Percentiles rank a stretch among this genome's conserved stretches.
These are phyloP conservation scores for Pontoporia blainvillei DNA, from an alignment of 2,113 vertebrate species.

Conservation along the genomic window DNA sequence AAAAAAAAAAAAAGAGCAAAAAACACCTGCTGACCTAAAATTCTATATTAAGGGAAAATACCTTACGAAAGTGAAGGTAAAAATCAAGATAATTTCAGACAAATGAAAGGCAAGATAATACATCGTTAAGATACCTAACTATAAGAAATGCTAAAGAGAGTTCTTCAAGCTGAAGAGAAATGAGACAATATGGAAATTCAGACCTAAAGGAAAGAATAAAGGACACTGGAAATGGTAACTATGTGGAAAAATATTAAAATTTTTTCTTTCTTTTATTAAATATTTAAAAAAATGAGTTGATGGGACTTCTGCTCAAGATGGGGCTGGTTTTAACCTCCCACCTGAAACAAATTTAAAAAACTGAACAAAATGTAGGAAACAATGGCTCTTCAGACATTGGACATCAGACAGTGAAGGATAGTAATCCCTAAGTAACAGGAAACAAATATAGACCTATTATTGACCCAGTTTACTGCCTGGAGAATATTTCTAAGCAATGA, in stretches of 20 bases:
- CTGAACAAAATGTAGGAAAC: neutral
- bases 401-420: neutral
- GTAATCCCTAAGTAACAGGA: neutral
- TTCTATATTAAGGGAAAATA: neutral
- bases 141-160: neutral
- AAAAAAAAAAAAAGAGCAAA: neutral
- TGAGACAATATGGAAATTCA: neutral
- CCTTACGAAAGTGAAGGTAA: neutral
- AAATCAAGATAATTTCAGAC: constrained; percentile 9
- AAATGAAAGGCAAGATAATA: neutral
- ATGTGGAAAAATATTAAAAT: neutral
- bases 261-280: neutral
- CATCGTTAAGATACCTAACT: neutral
- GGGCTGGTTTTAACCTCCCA: neutral
- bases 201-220: neutral
- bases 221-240: neutral
- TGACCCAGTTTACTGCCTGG: neutral
- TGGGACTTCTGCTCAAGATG: neutral
- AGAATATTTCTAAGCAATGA: neutral
- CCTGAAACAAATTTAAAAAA: neutral
- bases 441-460: neutral
- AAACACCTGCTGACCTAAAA: neutral
- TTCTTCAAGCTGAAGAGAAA: neutral
- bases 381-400: neutral
- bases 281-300: neutral